Percentiles rank a stretch among this genome's conserved stretches.
Evolutionary conservation across 2,797 vertebrate species (phyloP).

Genomic region (Limosa lapponica): DNA sequence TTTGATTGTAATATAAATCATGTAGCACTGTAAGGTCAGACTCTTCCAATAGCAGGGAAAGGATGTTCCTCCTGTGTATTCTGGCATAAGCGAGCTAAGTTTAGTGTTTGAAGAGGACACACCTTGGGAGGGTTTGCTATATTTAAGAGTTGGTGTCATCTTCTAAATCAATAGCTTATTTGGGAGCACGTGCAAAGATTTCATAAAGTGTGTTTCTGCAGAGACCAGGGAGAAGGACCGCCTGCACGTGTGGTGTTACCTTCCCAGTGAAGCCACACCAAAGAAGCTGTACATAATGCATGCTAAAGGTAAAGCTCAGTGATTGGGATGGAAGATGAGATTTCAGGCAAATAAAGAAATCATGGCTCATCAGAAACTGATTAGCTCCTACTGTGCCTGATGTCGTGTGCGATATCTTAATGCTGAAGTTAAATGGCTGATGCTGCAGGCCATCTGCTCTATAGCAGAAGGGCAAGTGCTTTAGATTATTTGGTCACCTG

Average conservation of each 20-base stretch:
- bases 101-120: background rate
- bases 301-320: background rate
- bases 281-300: background rate
- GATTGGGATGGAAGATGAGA: background rate
- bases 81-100: background rate
- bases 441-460: background rate
- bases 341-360: background rate
- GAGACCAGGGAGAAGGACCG: background rate
- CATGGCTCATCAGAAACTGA: background rate
- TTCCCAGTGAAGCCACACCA: background rate
- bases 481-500: background rate
- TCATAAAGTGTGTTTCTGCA: background rate
- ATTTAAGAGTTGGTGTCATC: background rate
- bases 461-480: background rate
- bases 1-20: constrained; percentile 33
- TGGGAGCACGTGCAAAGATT: background rate
- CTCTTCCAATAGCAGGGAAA: background rate
- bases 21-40: constrained; percentile 8
- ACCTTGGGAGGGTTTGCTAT: background rate
- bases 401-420: background rate
- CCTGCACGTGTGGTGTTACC: accelerated
- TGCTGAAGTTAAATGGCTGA: background rate
- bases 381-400: background rate
- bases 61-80: background rate
- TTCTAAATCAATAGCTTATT: constrained; percentile 8